Base-by-base conservation (phyloP, 2,888 invertebrate genomes). In the Eucera pruinosa region DNA sequence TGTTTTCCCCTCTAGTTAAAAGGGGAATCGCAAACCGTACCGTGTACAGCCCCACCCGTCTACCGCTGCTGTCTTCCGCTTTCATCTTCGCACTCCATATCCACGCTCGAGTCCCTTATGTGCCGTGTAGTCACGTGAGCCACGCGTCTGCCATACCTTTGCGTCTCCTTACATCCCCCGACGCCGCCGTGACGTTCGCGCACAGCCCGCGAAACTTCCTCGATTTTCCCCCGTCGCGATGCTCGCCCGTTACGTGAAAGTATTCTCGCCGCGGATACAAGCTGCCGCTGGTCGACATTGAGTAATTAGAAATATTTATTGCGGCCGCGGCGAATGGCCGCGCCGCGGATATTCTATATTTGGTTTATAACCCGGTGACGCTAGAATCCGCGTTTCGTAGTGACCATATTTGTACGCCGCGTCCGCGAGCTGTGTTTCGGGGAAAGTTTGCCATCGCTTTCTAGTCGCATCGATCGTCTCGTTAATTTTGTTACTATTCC, bases 1-100 rank as follows among this genome's bases (percentile, higher is more conserved):
- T 58, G 39, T 27, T 50, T 64, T 54, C 65, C 71, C 67, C 47
- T 36, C 43, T 47, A 18, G 18, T 18, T 18, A 11, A n/a, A n/a
- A n/a, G n/a, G n/a, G n/a, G n/a, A n/a, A n/a, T n/a, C n/a, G n/a
- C n/a, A n/a, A n/a, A n/a, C 20, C 20, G 11, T 43, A 39, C 64
- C 60, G 55, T 52, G 55, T 18, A 48, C 39, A 33, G 41, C 15
- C 13, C 66, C 69, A 48, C 61, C 58, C 58, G 66, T 25, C 25
- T 25, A 0, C 0, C 77, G 45, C 66, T 71, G 54, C 67, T n/a
- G n/a, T n/a, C 64, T 75, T 72, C 68, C 75, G 54, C 67, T 77
- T 84, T 78, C 80, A 78, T 83, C 82, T 83, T 80, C 68, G 36
- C 69, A 64, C 82, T 69, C 73, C 58, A 57, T 73, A 75, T 78